These are phyloP conservation scores for Idaea straminata DNA, from an alignment of 2,888 invertebrate species.

Conservation along the genomic window DNA sequence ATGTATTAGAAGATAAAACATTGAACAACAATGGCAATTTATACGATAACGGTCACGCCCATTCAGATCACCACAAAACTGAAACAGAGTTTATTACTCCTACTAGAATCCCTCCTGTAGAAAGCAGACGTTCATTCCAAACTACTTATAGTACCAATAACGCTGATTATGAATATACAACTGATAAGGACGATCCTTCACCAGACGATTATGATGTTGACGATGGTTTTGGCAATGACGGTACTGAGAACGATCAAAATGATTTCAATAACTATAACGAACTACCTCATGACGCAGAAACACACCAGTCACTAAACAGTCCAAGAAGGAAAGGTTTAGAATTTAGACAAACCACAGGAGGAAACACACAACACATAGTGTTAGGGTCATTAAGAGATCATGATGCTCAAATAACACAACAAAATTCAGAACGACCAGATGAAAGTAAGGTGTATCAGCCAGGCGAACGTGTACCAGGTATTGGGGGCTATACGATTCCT, in stretches of 20 bases:
- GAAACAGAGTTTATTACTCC: conserved; percentile 33
- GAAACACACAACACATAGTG: conserved; percentile 83
- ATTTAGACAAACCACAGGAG: conserved; percentile 71
- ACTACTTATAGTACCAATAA: conserved; percentile 44
- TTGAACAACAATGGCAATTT: conserved; percentile 39
- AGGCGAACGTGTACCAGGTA: conserved; percentile 84
- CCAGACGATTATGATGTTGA: conserved; percentile 70
- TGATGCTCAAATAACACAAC: conserved; percentile 82
- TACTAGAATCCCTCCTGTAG: conserved; percentile 43
- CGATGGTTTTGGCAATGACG: conserved; percentile 59
- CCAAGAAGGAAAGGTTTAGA: conserved; percentile 58
- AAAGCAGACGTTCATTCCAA: conserved; percentile 61
- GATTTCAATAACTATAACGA: conserved; percentile 83
- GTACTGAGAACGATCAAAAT: conserved; percentile 62
- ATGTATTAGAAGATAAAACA: conserved; percentile 32
- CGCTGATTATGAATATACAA: conserved; percentile 61
- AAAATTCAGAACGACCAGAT: conserved; percentile 72
- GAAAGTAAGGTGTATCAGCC: conserved; percentile 82
- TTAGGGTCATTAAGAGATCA: conserved; percentile 80
- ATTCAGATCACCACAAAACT: conserved; percentile 63
- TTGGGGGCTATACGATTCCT: conserved; percentile 84
- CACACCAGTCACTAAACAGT: conserved; percentile 58
- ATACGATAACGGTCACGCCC: conserved; percentile 46
- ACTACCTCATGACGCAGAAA: conserved; percentile 59
- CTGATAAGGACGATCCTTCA: conserved; percentile 57